Evolutionary conservation across 2,888 invertebrate species (phyloP).

Genomic region (Papilio demoleus): DNA sequence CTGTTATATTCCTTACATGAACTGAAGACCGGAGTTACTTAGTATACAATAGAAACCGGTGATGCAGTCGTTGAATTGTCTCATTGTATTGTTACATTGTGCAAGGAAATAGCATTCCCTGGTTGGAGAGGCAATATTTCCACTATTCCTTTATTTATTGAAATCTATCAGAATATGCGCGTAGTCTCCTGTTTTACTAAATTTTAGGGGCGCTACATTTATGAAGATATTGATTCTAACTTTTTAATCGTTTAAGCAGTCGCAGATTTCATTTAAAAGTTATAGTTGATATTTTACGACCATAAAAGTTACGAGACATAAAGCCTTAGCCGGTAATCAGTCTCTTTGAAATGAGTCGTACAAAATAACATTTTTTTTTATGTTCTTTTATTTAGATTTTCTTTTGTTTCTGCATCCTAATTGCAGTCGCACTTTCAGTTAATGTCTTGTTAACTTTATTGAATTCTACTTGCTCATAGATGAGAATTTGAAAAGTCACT

Average conservation of each 20-base stretch:
- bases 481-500: neutral
- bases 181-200: conserved; percentile 60
- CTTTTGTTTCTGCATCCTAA: too few species aligned
- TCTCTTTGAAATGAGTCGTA: too few species aligned
- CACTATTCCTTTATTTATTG: conserved; percentile 52
- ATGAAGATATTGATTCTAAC: too few species aligned
- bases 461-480: neutral
- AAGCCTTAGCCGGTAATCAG: too few species aligned
- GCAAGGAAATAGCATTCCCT: conserved; percentile 50
- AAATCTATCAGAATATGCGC: conserved; percentile 51
- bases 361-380: too few species aligned
- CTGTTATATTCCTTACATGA: too few species aligned
- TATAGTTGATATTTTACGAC: neutral
- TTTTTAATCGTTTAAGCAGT: too few species aligned
- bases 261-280: neutral
- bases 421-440: neutral
- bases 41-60: conserved; percentile 34
- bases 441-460: neutral
- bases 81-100: conserved; percentile 47
- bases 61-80: conserved; percentile 45
- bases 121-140: conserved; percentile 66
- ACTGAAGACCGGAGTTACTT: conserved; percentile 16
- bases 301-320: too few species aligned
- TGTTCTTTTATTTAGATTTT: too few species aligned
- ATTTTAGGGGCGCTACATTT: conserved; percentile 43